phyloP scores from a whole-genome alignment of 2,113 vertebrate species.

The Perccottus glenii region DNA sequence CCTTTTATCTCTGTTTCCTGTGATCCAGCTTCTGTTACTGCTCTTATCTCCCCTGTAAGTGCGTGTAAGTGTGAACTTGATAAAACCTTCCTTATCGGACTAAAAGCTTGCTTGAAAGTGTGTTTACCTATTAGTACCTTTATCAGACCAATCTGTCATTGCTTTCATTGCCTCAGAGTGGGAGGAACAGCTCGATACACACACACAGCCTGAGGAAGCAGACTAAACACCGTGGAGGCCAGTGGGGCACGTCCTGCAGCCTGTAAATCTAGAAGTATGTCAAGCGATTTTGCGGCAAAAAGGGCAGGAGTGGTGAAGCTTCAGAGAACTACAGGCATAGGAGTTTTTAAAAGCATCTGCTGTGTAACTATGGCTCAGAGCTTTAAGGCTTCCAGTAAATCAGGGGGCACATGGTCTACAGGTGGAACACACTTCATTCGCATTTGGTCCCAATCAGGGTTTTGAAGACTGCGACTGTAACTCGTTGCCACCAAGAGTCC shows the following conservation, averaged over 20 bases:
- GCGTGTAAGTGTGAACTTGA: constrained; percentile 21
- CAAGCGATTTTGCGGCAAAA: constrained; percentile 32
- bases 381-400: constrained; percentile 63
- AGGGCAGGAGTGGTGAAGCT: constrained; percentile 45
- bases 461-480: constrained; percentile 19
- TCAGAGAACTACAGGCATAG: constrained; percentile 56
- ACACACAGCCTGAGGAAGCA: constrained; percentile 19
- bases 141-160: constrained; percentile 69
- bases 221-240: constrained; percentile 45
- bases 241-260: constrained; percentile 44
- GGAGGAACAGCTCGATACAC: constrained; percentile 14
- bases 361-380: constrained; percentile 41
- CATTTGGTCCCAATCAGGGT: constrained; percentile 22
- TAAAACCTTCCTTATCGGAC: constrained; percentile 56
- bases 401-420: constrained; percentile 68
- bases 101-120: constrained; percentile 41
- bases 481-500: constrained; percentile 3
- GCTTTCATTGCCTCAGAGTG: constrained; percentile 52
- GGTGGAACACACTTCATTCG: constrained; percentile 45
- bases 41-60: constrained; percentile 55
- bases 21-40: constrained; percentile 53
- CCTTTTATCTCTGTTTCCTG: constrained; percentile 63
- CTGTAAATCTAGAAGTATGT: constrained; percentile 58
- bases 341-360: constrained; percentile 57
- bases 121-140: constrained; percentile 54